These are phyloP conservation scores for Danio tinwini DNA, from an alignment of 2,797 vertebrate species.

Conservation along the genomic window DNA sequence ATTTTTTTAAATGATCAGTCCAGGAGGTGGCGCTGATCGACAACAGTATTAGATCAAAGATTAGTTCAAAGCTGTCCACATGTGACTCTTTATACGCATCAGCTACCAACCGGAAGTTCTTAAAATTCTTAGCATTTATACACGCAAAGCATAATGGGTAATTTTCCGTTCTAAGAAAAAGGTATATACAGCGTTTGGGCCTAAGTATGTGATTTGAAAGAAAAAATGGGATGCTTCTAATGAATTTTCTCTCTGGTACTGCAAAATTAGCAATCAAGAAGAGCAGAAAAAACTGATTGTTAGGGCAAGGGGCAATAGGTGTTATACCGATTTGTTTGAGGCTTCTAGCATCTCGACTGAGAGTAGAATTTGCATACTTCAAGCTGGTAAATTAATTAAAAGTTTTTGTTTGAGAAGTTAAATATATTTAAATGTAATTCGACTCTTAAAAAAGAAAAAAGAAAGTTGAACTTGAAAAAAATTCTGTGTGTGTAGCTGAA, in stretches of 20 bases:
- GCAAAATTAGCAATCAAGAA: neutral
- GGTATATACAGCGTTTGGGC: neutral
- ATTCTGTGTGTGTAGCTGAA: slow-evolving; percentile 80
- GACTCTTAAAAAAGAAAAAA: too few species aligned
- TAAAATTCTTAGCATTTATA: too few species aligned
- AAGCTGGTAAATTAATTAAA: neutral
- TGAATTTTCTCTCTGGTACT: neutral
- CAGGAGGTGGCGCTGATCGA: too few species aligned
- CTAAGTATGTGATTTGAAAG: neutral
- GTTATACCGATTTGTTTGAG: neutral
- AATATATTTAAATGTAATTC: too few species aligned
- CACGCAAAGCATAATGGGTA: too few species aligned
- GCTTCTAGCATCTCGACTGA: neutral
- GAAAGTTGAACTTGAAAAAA: neutral
- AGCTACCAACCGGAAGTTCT: too few species aligned
- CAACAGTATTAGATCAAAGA: too few species aligned
- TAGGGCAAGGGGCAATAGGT: neutral
- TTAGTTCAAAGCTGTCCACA: too few species aligned
- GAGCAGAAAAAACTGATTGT: neutral
- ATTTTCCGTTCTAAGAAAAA: too few species aligned
- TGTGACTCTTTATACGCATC: too few species aligned
- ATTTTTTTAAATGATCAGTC: too few species aligned
- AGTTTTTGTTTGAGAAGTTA: too few species aligned
- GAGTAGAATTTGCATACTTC: neutral
- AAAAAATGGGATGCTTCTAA: neutral